Conservation (phyloP, 2,888 invertebrate species). For the Nasonia oneida region DNA sequence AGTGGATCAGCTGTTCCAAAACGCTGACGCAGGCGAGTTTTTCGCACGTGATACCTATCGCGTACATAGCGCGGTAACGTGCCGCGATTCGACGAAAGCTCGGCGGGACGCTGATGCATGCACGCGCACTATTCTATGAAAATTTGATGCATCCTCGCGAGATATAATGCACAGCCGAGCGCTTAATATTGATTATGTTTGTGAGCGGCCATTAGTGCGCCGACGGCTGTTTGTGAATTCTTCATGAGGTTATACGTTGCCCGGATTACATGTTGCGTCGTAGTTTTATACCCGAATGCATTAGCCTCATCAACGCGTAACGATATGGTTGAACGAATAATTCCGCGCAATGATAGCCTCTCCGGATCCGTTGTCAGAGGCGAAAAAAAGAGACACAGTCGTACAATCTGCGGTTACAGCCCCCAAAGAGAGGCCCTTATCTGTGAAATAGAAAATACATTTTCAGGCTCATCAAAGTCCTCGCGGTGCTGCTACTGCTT, state of each 20-base stretch:
- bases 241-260: not conserved
- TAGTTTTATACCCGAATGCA: not conserved
- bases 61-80: not conserved
- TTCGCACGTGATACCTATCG: not conserved
- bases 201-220: not conserved
- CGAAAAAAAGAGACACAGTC: not conserved
- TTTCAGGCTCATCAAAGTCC: constrained; percentile 24
- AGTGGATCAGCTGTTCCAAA: not conserved
- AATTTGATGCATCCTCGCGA: constrained; percentile 7
- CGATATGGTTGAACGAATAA: not conserved
- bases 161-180: not conserved
- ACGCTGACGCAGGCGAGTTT: not conserved
- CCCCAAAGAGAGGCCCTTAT: not conserved
- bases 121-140: not conserved
- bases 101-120: not conserved
- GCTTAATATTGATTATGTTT: constrained; percentile 11
- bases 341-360: too few species aligned
- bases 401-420: not conserved
- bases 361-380: too few species aligned
- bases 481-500: not conserved
- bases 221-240: not conserved
- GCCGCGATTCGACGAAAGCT: not conserved
- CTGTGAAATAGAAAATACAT: constrained; percentile 1
- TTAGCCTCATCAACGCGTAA: not conserved
- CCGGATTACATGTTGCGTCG: not conserved